Base-by-base conservation (phyloP, 2,888 invertebrate genomes). In the Phrixothrix hirtus region DNA sequence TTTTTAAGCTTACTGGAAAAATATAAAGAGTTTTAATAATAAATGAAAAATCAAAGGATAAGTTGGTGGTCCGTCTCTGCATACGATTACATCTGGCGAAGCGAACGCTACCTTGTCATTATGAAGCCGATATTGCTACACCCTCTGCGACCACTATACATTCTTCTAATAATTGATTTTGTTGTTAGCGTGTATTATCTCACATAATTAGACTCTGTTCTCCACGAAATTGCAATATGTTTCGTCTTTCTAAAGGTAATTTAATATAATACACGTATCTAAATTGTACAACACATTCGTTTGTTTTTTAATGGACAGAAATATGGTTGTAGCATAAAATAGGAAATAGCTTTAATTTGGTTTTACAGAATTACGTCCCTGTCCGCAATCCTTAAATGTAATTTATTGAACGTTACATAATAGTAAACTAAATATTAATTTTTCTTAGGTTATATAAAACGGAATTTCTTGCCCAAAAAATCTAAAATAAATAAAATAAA, bases 131-230 rank as follows among this genome's bases (percentile, higher is more conserved):
- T 52, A 48, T 50, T 56, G 46, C 45, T 52, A 56, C 56, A 56
- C 56, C 56, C 56, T 52, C 56, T 44, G 43, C 56, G 51, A 46
- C 45, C 55, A 55, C 49, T 50, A 53, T 50, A 50, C 56, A 56
- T 56, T 56, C 56, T 56, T 56, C 48, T 48, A 48, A 48, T 56
- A 55, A 55, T 56, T 56, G 56, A 56, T 56, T 56, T 52, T 56
- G 48, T 54, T 50, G 47, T 56, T 56, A 56, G 52, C 48, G 36
- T 52, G 48, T 44, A 56, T 56, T 52, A 56, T 48, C 52, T 56
- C 44, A 51, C 50, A 38, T 55, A 52, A 56, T 56, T 52, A 56
- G 53, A 47, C 41, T 42, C 41, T 35, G 46, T 41, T 51, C 45
- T 50, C 39, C 50, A 47, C 53, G 53, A 47, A 41, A 43, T 27